phyloP scores from a whole-genome alignment of 2,113 vertebrate species.

The Oryzias javanicus region DNA sequence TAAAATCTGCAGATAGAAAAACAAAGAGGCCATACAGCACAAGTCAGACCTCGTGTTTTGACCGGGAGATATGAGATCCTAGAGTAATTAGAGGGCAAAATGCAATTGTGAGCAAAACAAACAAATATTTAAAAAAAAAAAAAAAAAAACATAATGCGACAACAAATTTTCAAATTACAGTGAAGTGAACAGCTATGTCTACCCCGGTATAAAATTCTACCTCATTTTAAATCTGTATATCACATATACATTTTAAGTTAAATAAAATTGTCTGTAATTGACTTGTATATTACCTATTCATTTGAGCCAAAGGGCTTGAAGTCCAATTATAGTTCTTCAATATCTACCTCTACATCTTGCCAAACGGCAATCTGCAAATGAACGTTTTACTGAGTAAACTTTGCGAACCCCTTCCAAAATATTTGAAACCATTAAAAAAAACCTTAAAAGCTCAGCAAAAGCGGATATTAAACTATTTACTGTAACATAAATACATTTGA shows the following conservation, averaged over 20 bases:
- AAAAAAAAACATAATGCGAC: too few species aligned
- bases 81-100: constrained; percentile 66
- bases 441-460: constrained; percentile 57
- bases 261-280: constrained; percentile 52
- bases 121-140: not conserved
- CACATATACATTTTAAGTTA: constrained; percentile 40
- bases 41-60: constrained; percentile 64
- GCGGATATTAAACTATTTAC: constrained; percentile 65
- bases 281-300: constrained; percentile 56
- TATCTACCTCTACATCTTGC: constrained; percentile 69
- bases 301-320: constrained; percentile 66
- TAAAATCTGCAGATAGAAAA: constrained; percentile 27
- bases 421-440: constrained; percentile 68
- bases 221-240: constrained; percentile 29
- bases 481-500: constrained; percentile 59
- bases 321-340: constrained; percentile 67
- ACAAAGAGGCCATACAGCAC: constrained; percentile 27
- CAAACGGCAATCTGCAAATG: constrained; percentile 73
- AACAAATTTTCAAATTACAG: too few species aligned
- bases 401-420: constrained; percentile 67
- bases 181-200: too few species aligned
- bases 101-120: constrained; percentile 64
- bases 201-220: not conserved
- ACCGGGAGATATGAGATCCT: constrained; percentile 50
- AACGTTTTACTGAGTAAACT: constrained; percentile 69